A percentile compares a stretch with the other conserved stretches of the same genome.
Conservation (phyloP, 2,113 vertebrate genomes). For the Scytalopus superciliaris region DNA sequence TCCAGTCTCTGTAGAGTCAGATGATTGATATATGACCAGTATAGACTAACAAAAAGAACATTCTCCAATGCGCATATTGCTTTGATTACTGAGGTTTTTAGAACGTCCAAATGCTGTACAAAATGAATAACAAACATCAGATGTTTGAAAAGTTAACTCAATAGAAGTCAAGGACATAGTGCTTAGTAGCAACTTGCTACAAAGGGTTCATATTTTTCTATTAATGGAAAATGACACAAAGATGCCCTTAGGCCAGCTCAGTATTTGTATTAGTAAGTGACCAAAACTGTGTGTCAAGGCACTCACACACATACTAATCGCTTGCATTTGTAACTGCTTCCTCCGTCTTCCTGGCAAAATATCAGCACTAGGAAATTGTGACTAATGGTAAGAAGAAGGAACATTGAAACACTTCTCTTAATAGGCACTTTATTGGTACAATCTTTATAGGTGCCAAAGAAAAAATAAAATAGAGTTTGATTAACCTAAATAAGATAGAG, state of each 20-base stretch:
- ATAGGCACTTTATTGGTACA: neutral
- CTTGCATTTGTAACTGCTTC: slow-evolving; percentile 63
- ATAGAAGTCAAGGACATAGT: slow-evolving; percentile 35
- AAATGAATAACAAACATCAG: slow-evolving; percentile 50
- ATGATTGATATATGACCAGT: slow-evolving; percentile 23
- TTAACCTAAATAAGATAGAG: slow-evolving; percentile 35
- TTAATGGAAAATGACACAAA: slow-evolving; percentile 54
- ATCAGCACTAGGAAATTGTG: slow-evolving; percentile 58
- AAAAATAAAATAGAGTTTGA: slow-evolving; percentile 41
- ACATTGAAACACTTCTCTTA: slow-evolving; percentile 36
- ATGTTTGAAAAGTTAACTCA: slow-evolving; percentile 38
- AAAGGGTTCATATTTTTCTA: slow-evolving; percentile 45
- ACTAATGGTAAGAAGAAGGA: slow-evolving; percentile 46
- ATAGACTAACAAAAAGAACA: slow-evolving; percentile 43
- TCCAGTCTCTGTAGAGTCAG: neutral
- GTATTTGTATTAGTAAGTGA: slow-evolving; percentile 63
- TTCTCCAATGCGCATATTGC: neutral
- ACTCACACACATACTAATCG: slow-evolving; percentile 28
- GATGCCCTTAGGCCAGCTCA: slow-evolving; percentile 39
- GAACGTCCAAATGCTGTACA: neutral
- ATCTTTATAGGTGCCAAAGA: slow-evolving; percentile 45
- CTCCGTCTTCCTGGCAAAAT: slow-evolving; percentile 57
- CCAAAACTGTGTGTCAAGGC: slow-evolving; percentile 50
- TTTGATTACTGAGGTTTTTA: slow-evolving; percentile 30
- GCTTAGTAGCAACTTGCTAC: slow-evolving; percentile 56